Evolutionary conservation across 2,888 invertebrate genomes (phyloP).

Genomic region (Synanthedon formicaeformis): DNA sequence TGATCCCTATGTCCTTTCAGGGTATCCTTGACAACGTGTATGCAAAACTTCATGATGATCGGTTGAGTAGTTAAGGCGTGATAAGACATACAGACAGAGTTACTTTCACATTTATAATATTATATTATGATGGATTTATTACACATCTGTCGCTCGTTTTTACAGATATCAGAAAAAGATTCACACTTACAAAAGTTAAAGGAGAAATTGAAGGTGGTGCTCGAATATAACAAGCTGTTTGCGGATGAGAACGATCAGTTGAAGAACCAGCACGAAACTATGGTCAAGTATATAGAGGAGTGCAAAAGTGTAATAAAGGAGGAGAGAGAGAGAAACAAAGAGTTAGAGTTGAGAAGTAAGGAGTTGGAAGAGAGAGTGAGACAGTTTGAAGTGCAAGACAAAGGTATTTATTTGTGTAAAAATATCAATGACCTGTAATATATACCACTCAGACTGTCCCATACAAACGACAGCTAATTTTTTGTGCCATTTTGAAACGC

Average conservation of each 20-base stretch:
- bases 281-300: constrained; percentile 63
- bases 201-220: constrained; percentile 70
- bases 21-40: too few species aligned
- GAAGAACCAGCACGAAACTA: constrained; percentile 56
- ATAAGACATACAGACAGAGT: too few species aligned
- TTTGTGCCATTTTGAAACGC: too few species aligned
- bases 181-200: constrained; percentile 71
- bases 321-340: constrained; percentile 44
- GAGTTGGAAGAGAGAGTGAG: constrained; percentile 45
- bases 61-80: too few species aligned
- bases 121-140: too few species aligned
- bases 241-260: constrained; percentile 73
- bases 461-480: too few species aligned
- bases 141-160: neutral
- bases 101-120: too few species aligned
- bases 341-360: constrained; percentile 38
- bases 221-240: constrained; percentile 73
- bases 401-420: constrained; percentile 25
- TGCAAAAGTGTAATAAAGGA: constrained; percentile 59
- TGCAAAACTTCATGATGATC: too few species aligned
- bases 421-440: too few species aligned
- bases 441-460: too few species aligned
- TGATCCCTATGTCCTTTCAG: too few species aligned
- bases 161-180: constrained; percentile 71
- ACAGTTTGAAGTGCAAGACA: constrained; percentile 48